Conservation (phyloP, 2,888 invertebrate genomes). For the Trisateles emortualis region DNA sequence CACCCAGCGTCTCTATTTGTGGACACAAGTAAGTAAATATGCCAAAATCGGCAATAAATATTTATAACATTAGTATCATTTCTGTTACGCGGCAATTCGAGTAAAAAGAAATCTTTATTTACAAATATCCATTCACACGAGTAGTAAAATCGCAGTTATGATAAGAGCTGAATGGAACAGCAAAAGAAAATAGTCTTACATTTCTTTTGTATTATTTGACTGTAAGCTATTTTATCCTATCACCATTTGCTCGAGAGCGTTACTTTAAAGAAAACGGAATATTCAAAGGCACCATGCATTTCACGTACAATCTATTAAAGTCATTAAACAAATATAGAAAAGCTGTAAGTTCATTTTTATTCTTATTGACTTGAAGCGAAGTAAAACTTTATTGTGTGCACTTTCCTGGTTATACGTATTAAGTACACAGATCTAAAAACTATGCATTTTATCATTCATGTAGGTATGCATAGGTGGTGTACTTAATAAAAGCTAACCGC, state of each 20-base stretch:
- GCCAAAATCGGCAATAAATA: conserved; percentile 22
- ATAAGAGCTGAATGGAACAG: conserved; percentile 23
- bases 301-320: conserved; percentile 1
- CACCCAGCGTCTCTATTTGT: conserved; percentile 82
- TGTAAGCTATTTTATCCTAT: conserved; percentile 27
- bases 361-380: conserved; percentile 14
- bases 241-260: conserved; percentile 15
- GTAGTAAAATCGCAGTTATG: conserved; percentile 22
- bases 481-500: conserved; percentile 66
- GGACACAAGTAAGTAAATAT: conserved; percentile 77
- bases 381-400: conserved; percentile 28
- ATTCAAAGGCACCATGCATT: conserved; percentile 19
- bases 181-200: conserved; percentile 25
- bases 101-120: conserved; percentile 31
- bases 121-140: conserved; percentile 22
- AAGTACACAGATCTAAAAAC: conserved; percentile 31
- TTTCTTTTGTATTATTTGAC: conserved; percentile 29
- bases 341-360: conserved; percentile 26
- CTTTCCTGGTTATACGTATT: conserved; percentile 24
- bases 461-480: conserved; percentile 36
- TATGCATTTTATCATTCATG: conserved; percentile 40
- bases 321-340: conserved; percentile 13
- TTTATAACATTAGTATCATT: background rate
- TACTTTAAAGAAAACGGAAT: conserved; percentile 1
- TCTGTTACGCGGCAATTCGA: conserved; percentile 42